A percentile compares a stretch with the other conserved stretches of the same genome.
Evolutionary conservation across 2,797 vertebrate species (phyloP).

Genomic region (Pangasius sanitwongsei): DNA sequence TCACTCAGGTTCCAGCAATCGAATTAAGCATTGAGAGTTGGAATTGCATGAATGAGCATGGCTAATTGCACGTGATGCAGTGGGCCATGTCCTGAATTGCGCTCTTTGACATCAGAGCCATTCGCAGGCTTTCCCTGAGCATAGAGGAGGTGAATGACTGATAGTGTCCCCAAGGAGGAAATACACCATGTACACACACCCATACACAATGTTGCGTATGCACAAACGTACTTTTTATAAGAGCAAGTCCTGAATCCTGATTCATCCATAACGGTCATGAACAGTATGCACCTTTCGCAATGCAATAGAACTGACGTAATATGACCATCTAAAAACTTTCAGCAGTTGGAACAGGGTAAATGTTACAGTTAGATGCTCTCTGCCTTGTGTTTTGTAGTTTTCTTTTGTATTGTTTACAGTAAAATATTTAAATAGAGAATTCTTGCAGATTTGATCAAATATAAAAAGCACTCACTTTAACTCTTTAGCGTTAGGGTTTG

Average conservation of each 20-base stretch:
- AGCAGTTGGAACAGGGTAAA: neutral
- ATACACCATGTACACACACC: neutral
- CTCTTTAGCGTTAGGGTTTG: neutral
- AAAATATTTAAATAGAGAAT: neutral
- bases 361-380: neutral
- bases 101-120: conserved; percentile 36
- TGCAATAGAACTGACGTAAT: neutral
- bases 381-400: neutral
- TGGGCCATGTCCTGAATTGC: conserved; percentile 34
- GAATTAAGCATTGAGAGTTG: conserved; percentile 57
- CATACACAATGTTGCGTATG: conserved; percentile 5
- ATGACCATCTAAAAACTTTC: neutral
- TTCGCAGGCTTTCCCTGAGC: conserved; percentile 18
- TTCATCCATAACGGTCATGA: neutral
- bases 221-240: conserved; percentile 15
- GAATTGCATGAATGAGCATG: conserved; percentile 49
- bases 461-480: neutral
- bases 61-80: conserved; percentile 59
- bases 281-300: neutral
- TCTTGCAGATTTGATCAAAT: neutral
- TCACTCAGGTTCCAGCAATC: conserved; percentile 60
- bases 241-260: neutral
- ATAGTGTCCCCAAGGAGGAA: conserved; percentile 16
- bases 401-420: neutral
- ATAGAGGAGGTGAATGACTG: conserved; percentile 26